A percentile compares a stretch with the other conserved stretches of the same genome.
Conservation (phyloP, 1,140 invertebrate genomes). For the Drosophila novamexicana region DNA sequence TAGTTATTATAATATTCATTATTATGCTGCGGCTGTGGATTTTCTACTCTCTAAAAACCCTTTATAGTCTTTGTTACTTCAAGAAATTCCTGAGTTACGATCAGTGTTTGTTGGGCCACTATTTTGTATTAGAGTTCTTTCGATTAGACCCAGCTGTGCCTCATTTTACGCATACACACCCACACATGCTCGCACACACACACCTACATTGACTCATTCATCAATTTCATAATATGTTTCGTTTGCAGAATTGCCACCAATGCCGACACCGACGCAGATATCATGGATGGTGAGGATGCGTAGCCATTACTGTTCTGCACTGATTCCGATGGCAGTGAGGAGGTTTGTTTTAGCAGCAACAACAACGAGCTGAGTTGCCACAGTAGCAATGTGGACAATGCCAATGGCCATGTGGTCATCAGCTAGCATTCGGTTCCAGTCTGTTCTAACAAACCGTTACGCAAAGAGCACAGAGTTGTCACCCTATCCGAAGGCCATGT, state of each 20-base stretch:
- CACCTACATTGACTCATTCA: conserved; percentile 8
- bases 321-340: conserved; percentile 78
- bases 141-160: background rate
- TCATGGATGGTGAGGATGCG: conserved; percentile 75
- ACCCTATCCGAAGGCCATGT: background rate
- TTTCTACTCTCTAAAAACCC: background rate
- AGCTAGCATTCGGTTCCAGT: conserved; percentile 70
- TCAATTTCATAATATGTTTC: conserved; percentile 38
- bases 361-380: conserved; percentile 63
- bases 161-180: conserved; percentile 5
- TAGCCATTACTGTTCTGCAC: conserved; percentile 83
- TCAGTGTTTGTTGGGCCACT: background rate
- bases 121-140: background rate
- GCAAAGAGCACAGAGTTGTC: conserved; percentile 41
- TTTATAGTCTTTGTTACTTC: background rate
- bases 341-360: conserved; percentile 72
- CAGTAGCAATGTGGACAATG: conserved; percentile 62
- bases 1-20: background rate
- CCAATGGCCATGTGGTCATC: conserved; percentile 59
- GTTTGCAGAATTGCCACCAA: conserved; percentile 69
- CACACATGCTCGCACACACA: background rate
- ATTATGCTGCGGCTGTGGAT: background rate
- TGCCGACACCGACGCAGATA: conserved; percentile 62
- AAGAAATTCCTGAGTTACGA: background rate
- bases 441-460: conserved; percentile 45